Evolutionary conservation across 2,797 vertebrate genomes (phyloP).

Genomic region (Potorous gilbertii): DNA sequence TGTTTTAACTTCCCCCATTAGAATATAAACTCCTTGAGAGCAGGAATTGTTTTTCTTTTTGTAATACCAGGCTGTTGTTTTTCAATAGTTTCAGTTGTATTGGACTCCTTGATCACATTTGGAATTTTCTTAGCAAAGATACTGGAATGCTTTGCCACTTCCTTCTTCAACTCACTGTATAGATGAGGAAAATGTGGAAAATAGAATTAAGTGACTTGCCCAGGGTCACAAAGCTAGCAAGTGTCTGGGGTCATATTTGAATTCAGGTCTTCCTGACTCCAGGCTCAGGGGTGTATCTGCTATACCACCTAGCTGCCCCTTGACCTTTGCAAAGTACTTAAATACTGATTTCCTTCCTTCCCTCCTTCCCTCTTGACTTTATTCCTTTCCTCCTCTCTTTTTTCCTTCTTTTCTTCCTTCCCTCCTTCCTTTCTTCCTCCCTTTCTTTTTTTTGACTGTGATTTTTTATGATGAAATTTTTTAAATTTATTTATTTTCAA

Average conservation of each 20-base stretch:
- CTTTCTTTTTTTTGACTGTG: no score
- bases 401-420: neutral
- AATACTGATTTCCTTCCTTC: neutral
- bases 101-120: neutral
- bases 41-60: neutral
- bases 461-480: no score
- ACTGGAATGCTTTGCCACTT: neutral
- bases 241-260: neutral
- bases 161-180: neutral
- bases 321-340: neutral
- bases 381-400: neutral
- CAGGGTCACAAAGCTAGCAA: neutral
- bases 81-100: neutral
- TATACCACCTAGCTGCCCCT: neutral
- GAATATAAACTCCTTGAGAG: fast-evolving
- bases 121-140: neutral
- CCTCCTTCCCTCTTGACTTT: no score
- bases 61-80: neutral
- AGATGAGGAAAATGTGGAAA: neutral
- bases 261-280: neutral
- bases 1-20: neutral
- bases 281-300: neutral
- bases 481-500: no score
- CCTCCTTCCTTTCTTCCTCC: no score
- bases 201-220: neutral